Base-by-base conservation (phyloP, 37 sponge, comb jelly and placozoan species). In the Lycopodina hypogea region DNA sequence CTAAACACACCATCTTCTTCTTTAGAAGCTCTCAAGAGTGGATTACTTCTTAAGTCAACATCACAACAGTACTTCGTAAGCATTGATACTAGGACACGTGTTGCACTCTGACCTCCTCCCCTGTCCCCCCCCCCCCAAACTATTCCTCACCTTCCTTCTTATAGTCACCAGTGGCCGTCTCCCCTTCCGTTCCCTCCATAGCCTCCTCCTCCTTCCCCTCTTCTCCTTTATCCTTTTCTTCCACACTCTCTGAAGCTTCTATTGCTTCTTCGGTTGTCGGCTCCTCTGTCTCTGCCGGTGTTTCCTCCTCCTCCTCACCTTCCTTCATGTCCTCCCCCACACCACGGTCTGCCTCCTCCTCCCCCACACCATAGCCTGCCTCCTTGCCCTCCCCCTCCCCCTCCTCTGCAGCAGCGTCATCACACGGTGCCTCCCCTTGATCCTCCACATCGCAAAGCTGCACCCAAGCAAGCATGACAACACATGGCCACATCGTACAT, bases 381-480 rank as follows among this genome's bases (percentile, higher is more conserved):
- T 51, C 74, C 3, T 50, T 68, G 21, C 66, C 60, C 26, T 0
- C 59, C 62, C 14, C 33, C 45, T 37, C 75, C 18, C 35, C 71
- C 48, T 23, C 71, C 29, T 24, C 48, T 38, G 39, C 71, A 41
- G 33, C 74, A 3, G 63, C 1, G 38, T 76, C 62, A 15, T 48
- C 75, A n/a, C n/a, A n/a, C n/a, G n/a, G n/a, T 35, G 45, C 26
- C 52, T 24, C 66, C 45, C 23, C 66, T 65, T 82, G 75, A 51
- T 40, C 26, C 70, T 4, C 51, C 48, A 28, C 71, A 2, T 30
- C 40, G 76, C 7, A 7, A 57, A 15, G 11, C 29, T n/a, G n/a
- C n/a, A n/a, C n/a, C n/a, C n/a, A n/a, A n/a, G n/a, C n/a, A n/a
- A n/a, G n/a, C n/a, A n/a, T n/a, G n/a, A n/a, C n/a, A n/a, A n/a